A percentile compares a stretch with the other conserved stretches of the same genome.
Evolutionary conservation across 2,888 invertebrate genomes (phyloP).

Genomic region (Psylliodes chrysocephalus): DNA sequence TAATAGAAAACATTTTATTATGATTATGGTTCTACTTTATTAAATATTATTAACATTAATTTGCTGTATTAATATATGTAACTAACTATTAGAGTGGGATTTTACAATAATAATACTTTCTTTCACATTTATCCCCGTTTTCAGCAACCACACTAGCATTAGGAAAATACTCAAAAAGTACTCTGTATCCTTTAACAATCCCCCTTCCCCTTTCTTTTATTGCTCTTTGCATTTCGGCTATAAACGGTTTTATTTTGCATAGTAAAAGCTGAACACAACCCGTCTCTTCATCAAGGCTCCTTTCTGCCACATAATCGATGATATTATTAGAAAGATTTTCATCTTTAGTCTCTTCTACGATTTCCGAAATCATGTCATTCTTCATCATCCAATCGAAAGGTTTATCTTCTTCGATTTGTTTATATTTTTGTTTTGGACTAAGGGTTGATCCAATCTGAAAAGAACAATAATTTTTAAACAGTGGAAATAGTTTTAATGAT

Average conservation of each 20-base stretch:
- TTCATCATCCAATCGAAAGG: constrained; percentile 74
- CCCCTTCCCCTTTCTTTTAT: constrained; percentile 62
- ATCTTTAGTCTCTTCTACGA: constrained; percentile 72
- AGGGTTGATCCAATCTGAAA: constrained; percentile 72
- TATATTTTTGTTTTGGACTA: constrained; percentile 60
- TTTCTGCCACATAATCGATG: constrained; percentile 69
- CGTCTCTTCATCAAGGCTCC: constrained; percentile 69
- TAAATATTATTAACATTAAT: too few relatives aligned
- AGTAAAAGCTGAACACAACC: constrained; percentile 78
- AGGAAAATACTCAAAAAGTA: constrained; percentile 73
- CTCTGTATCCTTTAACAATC: constrained; percentile 52
- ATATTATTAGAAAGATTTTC: constrained; percentile 71
- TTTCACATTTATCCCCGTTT: constrained; percentile 73
- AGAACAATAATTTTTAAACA: too few relatives aligned
- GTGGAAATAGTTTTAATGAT: too few relatives aligned
- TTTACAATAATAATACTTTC: constrained; percentile 61
- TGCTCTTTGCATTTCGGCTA: constrained; percentile 80
- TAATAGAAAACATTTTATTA: too few relatives aligned
- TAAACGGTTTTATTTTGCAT: constrained; percentile 82
- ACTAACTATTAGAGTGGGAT: constrained; percentile 6
- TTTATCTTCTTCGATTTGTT: constrained; percentile 53
- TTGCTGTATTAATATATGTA: too few relatives aligned
- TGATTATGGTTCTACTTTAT: too few relatives aligned
- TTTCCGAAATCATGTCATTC: constrained; percentile 69
- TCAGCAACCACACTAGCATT: constrained; percentile 69